Evolutionary conservation across 2,888 invertebrate genomes (phyloP).

Genomic region (Ceramica pisi): DNA sequence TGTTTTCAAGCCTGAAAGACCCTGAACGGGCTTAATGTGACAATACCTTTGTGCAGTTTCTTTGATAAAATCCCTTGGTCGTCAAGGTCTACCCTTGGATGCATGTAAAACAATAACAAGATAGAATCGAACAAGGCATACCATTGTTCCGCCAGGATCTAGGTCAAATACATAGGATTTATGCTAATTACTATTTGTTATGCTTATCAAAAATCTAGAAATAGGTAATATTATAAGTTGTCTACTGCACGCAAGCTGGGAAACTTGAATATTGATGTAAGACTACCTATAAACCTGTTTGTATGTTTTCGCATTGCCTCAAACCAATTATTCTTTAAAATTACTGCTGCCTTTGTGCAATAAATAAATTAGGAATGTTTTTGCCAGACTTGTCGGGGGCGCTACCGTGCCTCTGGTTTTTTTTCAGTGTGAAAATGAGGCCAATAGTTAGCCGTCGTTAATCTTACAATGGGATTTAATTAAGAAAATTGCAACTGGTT

Average conservation of each 20-base stretch:
- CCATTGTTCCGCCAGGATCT: constrained; percentile 42
- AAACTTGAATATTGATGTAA: not conserved
- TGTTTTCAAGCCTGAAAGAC: not conserved
- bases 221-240: not conserved
- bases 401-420: too few species aligned
- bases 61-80: constrained; percentile 4
- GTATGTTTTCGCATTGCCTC: too few species aligned
- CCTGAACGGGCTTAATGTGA: not conserved
- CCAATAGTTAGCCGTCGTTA: too few species aligned
- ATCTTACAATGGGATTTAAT: too few species aligned
- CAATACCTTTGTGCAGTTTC: not conserved
- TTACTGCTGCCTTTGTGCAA: too few species aligned
- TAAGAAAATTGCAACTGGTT: too few species aligned
- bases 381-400: too few species aligned
- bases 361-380: too few species aligned
- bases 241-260: constrained; percentile 10
- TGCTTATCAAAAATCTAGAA: constrained; percentile 45
- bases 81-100: constrained; percentile 35
- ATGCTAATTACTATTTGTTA: constrained; percentile 48
- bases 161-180: constrained; percentile 54
- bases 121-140: constrained; percentile 40
- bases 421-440: too few species aligned
- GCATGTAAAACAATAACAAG: constrained; percentile 34
- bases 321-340: too few species aligned
- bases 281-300: too few species aligned